Percentiles rank a stretch among this genome's conserved stretches.
Conservation (phyloP, 2,113 vertebrate genomes). For the Seriola dumerili region DNA sequence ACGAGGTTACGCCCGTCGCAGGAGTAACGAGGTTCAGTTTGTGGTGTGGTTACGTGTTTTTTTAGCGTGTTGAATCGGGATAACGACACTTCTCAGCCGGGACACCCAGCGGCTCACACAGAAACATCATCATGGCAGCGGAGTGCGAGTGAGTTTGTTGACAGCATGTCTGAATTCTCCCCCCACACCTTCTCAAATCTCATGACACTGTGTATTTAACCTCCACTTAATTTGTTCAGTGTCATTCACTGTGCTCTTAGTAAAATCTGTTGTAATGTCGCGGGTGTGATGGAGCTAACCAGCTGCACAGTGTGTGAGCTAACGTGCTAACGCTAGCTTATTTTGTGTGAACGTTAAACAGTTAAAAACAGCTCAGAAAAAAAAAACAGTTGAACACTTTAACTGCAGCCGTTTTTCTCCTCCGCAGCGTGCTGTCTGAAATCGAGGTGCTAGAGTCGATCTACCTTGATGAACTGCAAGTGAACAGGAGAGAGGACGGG, state of each 20-base stretch:
- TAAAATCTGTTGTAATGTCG: background rate
- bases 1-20: accelerated
- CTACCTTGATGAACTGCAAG: slow-evolving; percentile 93
- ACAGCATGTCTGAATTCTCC: background rate
- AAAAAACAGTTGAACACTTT: no score
- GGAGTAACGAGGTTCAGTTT: accelerated
- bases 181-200: background rate
- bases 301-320: slow-evolving; percentile 23
- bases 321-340: slow-evolving; percentile 33
- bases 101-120: background rate
- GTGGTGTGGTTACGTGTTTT: background rate
- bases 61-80: no score
- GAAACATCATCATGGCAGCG: slow-evolving; percentile 78
- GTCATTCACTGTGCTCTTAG: background rate
- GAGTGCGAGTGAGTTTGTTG: slow-evolving; percentile 83
- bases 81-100: background rate
- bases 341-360: background rate
- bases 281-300: background rate
- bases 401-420: background rate
- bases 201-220: background rate
- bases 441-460: slow-evolving; percentile 96
- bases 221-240: accelerated
- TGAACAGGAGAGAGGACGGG: slow-evolving; percentile 84
- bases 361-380: background rate
- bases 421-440: slow-evolving; percentile 87